Evolutionary conservation across 1,140 invertebrate genomes (phyloP).

Genomic region (Halyomorpha halys): DNA sequence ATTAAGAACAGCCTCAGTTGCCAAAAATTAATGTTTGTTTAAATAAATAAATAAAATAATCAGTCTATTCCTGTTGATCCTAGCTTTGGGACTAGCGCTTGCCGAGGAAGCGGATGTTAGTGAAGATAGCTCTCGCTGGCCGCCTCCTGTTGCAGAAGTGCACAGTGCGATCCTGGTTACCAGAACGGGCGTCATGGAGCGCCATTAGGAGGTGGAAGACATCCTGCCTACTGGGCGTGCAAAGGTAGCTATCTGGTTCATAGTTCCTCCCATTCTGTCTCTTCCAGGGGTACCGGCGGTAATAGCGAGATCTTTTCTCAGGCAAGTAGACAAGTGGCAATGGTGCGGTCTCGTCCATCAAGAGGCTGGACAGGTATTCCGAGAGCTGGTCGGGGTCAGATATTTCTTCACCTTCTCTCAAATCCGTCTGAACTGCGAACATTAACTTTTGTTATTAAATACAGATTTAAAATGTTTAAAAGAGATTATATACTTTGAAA

Average conservation of each 20-base stretch:
- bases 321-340: neutral
- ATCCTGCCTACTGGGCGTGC: slow-evolving; percentile 46
- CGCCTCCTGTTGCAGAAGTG: slow-evolving; percentile 50
- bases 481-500: too few species aligned
- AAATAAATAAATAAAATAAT: too few species aligned
- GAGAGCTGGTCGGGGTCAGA: neutral
- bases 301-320: slow-evolving; percentile 6
- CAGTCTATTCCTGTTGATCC: too few species aligned
- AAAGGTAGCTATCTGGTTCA: slow-evolving; percentile 46
- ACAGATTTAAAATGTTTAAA: too few species aligned
- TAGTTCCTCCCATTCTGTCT: slow-evolving; percentile 42
- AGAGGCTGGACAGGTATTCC: neutral
- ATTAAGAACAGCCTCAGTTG: too few species aligned
- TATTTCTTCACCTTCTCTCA: neutral
- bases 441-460: too few species aligned
- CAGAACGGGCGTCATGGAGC: slow-evolving; percentile 46
- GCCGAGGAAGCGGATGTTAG: slow-evolving; percentile 51
- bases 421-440: neutral
- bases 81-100: slow-evolving; percentile 17
- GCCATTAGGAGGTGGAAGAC: slow-evolving; percentile 47
- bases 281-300: slow-evolving; percentile 47
- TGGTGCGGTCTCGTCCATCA: neutral
- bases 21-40: too few species aligned
- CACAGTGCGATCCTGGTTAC: slow-evolving; percentile 42
- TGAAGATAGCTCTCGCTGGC: slow-evolving; percentile 46